Conservation (phyloP, 2,888 invertebrate genomes). For the Desoria tigrina region DNA sequence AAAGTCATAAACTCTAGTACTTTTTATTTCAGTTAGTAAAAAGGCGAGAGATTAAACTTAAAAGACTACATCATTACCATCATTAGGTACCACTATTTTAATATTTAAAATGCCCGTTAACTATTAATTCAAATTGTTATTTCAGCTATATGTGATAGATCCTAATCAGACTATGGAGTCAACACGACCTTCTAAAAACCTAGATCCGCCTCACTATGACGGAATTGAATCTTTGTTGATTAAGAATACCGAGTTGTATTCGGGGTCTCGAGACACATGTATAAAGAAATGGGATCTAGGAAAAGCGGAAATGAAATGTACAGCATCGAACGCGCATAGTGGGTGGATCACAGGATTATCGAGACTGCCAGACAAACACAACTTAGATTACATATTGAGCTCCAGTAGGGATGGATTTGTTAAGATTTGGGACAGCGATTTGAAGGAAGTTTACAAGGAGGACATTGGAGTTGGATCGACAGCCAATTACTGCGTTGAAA, state of each 20-base stretch:
- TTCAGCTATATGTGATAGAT: constrained; percentile 8
- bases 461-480: neutral
- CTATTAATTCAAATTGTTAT: too few species aligned
- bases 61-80: too few species aligned
- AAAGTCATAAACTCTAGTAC: too few species aligned
- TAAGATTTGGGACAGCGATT: constrained; percentile 45
- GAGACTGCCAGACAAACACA: constrained; percentile 28
- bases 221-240: constrained; percentile 79
- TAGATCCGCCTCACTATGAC: constrained; percentile 83
- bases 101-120: too few species aligned
- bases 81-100: too few species aligned
- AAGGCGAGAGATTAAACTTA: too few species aligned
- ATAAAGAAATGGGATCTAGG: constrained; percentile 81
- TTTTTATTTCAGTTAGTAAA: too few species aligned
- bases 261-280: constrained; percentile 80
- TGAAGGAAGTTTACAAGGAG: constrained; percentile 16
- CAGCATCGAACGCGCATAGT: constrained; percentile 44
- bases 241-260: constrained; percentile 69
- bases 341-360: constrained; percentile 48
- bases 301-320: constrained; percentile 22
- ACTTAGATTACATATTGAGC: constrained; percentile 25
- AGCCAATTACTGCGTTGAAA: constrained; percentile 6
- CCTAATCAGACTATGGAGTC: constrained; percentile 2
- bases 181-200: constrained; percentile 12
- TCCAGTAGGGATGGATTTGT: constrained; percentile 43